Evolutionary conservation across 2,797 vertebrate species (phyloP), one percentile per base, ranked within the genome.

Genomic region (Melanotaenia parkinsoni): DNA sequence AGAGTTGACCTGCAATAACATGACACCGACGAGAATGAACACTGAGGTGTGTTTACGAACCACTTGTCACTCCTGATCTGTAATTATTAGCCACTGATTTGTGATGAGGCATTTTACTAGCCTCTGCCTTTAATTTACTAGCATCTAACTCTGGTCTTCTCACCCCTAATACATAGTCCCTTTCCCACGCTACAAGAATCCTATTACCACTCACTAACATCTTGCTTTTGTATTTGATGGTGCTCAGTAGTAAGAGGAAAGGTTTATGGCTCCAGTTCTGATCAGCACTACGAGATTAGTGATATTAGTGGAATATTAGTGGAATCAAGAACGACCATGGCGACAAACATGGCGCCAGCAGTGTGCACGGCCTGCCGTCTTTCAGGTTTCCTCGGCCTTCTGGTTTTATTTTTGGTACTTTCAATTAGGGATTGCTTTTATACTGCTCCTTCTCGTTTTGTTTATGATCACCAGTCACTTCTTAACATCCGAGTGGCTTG

Each of bases 21-120:
- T 16, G 12, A 5, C 33, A 33, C n/a, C 62, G 2, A 57, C 0
- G 3, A 4, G 10, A 0, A 6, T 26, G 59, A 51, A 63, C 51
- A 35, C 8, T 58, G 56, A 32, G n/a, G 8, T 50, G 45, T 50
- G 43, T 43, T 50, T 35, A 58, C 0, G 1, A 20, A 14, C 33
- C n/a, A 13, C 58, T 22, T 4, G 13, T 4, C 33, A 12, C 58
- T 59, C 40, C 40, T 3, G 37, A 8, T 4, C 18, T 14, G 2
- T 18, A 9, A 51, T 66, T 22, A 63, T 4, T 11, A 35, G 0
- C 26, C 37, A 58, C 32, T 63, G 26, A 43, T 51, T 12, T 58
- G n/a, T 64, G 54, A 11, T 58, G 9, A 50, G 10, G 24, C 32
- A 33, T 51, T 57, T 60, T 73, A 38, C 50, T 54, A 22, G 63